Base-by-base conservation (phyloP, 2,797 vertebrate genomes). In the Tinamus major region DNA sequence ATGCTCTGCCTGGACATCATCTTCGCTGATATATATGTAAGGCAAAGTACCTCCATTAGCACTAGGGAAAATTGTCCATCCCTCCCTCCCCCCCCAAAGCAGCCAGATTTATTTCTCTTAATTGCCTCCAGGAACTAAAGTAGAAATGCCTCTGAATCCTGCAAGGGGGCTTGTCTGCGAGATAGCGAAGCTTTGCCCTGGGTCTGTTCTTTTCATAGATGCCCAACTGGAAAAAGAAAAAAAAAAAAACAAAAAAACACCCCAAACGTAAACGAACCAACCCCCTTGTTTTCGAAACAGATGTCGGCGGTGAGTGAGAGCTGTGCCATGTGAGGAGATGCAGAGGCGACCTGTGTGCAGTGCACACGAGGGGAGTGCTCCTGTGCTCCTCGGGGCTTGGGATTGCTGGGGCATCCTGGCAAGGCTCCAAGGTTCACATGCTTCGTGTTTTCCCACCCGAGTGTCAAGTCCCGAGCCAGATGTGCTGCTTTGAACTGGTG, bases 101-200 rank as follows among this genome's bases (percentile, higher is more conserved):
- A 88, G 42, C 74, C 87, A 88, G 87, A 94, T 95, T 93, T 93
- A 95, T 96, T 95, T 93, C 74, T 87, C 70, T 75, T 94, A 68
- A 88, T 94, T 85, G 85, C 86, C 87, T 92, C 37, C 58, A 82
- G 89, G 71, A 94, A 46, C 56, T 0, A 0, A 89, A 91, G 75
- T 55, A 58, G 29, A 51, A 64, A 26, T 23, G 69, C 74, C 58
- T 51, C 29, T 19, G 33, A 70, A 33, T 79, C 83, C 82, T 91
- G 83, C 35, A 89, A 82, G 44, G 35, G 42, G 33, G 63, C 71
- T 49, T 85, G 49, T 56, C 69, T 4, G 4, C 51, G 76, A 64
- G 59, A 53, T 16, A 44, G 70, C n/a, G 69, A 62, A 63, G 83
- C 77, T 90, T 70, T 88, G 31, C 29, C 10, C 51, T 37, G 59